phyloP scores from a whole-genome alignment of 2,888 invertebrate species.

The Stomorhina lunata region DNA sequence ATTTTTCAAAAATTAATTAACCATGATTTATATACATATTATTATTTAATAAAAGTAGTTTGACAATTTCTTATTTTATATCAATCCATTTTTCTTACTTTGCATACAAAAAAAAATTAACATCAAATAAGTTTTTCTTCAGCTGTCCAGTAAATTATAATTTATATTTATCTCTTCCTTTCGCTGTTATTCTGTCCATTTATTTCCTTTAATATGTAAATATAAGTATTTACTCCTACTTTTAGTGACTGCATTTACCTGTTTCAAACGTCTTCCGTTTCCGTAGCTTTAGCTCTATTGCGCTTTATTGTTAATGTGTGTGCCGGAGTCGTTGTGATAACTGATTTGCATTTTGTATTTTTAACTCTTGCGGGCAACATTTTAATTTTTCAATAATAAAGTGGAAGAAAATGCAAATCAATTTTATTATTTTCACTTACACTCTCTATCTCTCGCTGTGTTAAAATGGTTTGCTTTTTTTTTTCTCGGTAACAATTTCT shows the following conservation, averaged over 20 bases:
- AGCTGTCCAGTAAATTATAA: background rate
- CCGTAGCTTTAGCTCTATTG: constrained; percentile 25
- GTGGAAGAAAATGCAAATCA: constrained; percentile 64
- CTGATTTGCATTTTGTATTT: constrained; percentile 61
- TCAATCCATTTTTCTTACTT: too few relatives aligned
- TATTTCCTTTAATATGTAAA: background rate
- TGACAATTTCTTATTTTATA: too few relatives aligned
- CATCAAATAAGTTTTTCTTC: too few relatives aligned
- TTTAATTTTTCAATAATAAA: constrained; percentile 64
- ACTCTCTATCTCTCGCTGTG: constrained; percentile 30
- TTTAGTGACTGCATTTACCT: constrained; percentile 20
- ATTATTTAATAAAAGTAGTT: too few relatives aligned
- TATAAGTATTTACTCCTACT: background rate
- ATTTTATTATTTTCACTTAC: constrained; percentile 59
- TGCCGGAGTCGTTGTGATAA: background rate
- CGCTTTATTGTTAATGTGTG: background rate
- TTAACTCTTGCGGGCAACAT: constrained; percentile 62
- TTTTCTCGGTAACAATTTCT: constrained; percentile 14
- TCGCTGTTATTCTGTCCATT: background rate
- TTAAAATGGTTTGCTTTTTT: background rate
- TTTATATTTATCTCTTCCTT: background rate
- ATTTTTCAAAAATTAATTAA: too few relatives aligned
- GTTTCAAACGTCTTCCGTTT: constrained; percentile 38
- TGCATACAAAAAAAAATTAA: too few relatives aligned
- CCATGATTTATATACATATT: too few relatives aligned